Evolutionary conservation across 1,140 invertebrate species (phyloP).

Genomic region (Trigoniulus corallinus): DNA sequence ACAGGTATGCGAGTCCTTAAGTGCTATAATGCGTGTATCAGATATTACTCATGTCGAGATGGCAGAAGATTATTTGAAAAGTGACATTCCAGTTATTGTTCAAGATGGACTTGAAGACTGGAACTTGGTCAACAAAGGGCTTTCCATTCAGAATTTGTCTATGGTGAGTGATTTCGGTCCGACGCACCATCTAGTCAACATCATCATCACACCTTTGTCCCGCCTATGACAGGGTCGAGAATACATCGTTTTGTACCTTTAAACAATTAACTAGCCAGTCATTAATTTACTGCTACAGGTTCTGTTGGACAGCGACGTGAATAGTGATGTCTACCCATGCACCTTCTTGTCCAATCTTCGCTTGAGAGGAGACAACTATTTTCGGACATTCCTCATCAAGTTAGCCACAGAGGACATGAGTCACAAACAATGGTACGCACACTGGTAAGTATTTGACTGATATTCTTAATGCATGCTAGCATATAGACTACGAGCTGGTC

Average conservation of each 20-base stretch:
- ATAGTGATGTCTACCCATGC: constrained; percentile 28
- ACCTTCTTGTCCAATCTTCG: constrained; percentile 49
- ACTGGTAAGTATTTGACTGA: constrained; percentile 52
- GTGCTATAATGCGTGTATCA: constrained; percentile 40
- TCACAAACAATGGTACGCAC: constrained; percentile 56
- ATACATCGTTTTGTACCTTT: no score
- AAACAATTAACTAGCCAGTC: no score
- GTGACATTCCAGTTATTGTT: constrained; percentile 52
- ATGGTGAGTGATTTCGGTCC: constrained; percentile 27
- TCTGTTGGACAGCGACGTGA: constrained; percentile 11
- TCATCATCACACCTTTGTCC: background rate
- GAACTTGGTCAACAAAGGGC: constrained; percentile 40
- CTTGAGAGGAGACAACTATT: constrained; percentile 38
- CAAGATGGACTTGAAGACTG: constrained; percentile 50
- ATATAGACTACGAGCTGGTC: no score
- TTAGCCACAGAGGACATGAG: constrained; percentile 39
- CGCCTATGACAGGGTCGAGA: background rate
- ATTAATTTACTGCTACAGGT: background rate
- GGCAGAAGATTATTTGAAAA: constrained; percentile 44
- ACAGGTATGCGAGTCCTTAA: constrained; percentile 43
- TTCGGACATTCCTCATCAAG: constrained; percentile 40
- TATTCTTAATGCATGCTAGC: no score
- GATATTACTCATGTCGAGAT: constrained; percentile 43
- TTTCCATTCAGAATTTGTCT: constrained; percentile 50
- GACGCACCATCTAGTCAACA: no score